A percentile compares a stretch with the other conserved stretches of the same genome.
Evolutionary conservation across 2,797 vertebrate species (phyloP).

Genomic region (Todus mexicanus): DNA sequence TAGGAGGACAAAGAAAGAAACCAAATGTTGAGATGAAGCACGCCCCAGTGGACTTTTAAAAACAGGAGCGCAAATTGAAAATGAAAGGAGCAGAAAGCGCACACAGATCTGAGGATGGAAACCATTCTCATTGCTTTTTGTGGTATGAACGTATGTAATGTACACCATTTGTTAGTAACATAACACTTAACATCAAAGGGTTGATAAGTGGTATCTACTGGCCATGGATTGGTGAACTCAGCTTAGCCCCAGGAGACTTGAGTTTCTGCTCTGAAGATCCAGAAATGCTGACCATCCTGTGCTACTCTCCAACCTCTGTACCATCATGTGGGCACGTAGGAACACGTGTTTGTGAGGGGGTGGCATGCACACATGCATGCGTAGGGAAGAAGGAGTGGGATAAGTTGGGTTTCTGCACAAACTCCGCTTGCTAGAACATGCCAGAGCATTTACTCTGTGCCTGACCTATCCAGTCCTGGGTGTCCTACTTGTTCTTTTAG

Average conservation of each 20-base stretch:
- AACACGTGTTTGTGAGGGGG: not conserved
- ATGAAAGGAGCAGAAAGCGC: slow-evolving; percentile 31
- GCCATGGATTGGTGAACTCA: not conserved
- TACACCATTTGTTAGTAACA: not conserved
- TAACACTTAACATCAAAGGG: not conserved
- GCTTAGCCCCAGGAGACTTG: not conserved
- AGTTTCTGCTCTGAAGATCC: not conserved
- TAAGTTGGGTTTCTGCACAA: not conserved
- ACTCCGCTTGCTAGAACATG: not conserved
- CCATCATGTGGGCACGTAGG: fast-evolving
- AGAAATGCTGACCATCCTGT: not conserved
- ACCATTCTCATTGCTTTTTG: not conserved
- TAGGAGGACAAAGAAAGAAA: slow-evolving; percentile 42
- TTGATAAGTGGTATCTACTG: not conserved
- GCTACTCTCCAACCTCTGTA: not conserved
- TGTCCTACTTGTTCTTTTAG: not conserved
- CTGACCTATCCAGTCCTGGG: not conserved
- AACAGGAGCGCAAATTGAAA: slow-evolving; percentile 35
- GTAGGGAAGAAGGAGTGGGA: not conserved
- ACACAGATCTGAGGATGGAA: not conserved
- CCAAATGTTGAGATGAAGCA: slow-evolving; percentile 36
- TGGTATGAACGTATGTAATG: not conserved
- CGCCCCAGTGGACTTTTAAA: slow-evolving; percentile 38
- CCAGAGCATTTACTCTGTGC: not conserved
- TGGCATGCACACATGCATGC: too few relatives aligned